phyloP scores from a whole-genome alignment of 2,888 invertebrate genomes.

The Noctua janthe region DNA sequence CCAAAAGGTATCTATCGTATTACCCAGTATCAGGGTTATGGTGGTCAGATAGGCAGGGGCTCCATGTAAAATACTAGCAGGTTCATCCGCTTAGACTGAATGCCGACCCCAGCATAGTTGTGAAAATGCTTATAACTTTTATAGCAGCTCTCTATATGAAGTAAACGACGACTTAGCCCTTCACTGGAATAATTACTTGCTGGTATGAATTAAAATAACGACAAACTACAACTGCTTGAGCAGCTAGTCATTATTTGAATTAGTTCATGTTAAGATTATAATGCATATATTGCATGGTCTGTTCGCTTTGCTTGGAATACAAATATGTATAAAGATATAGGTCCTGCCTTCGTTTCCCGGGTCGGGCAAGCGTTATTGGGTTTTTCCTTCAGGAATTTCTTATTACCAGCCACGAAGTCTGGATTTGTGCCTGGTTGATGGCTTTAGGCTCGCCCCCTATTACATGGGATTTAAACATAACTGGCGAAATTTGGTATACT shows the following conservation, averaged over 20 bases:
- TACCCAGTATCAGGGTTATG: neutral
- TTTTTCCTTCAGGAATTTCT: no score
- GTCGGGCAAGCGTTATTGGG: no score
- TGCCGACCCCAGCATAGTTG: neutral
- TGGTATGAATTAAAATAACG: slow-evolving; percentile 10
- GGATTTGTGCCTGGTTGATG: no score
- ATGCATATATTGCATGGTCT: neutral
- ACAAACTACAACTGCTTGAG: neutral
- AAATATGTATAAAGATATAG: no score
- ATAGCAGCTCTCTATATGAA: neutral
- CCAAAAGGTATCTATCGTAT: neutral
- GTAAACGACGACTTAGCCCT: neutral
- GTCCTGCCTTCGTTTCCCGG: no score
- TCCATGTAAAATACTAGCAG: no score
- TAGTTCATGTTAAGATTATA: neutral
- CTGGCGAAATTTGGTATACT: no score
- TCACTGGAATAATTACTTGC: neutral
- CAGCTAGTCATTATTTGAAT: slow-evolving; percentile 17
- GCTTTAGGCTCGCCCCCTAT: no score
- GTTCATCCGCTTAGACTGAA: neutral
- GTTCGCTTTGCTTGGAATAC: neutral
- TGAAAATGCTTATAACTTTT: neutral
- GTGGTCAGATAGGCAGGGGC: neutral
- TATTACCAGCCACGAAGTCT: no score
- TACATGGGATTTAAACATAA: no score